phyloP scores from a whole-genome alignment of 2,797 vertebrate species.

The Carduelis carduelis region DNA sequence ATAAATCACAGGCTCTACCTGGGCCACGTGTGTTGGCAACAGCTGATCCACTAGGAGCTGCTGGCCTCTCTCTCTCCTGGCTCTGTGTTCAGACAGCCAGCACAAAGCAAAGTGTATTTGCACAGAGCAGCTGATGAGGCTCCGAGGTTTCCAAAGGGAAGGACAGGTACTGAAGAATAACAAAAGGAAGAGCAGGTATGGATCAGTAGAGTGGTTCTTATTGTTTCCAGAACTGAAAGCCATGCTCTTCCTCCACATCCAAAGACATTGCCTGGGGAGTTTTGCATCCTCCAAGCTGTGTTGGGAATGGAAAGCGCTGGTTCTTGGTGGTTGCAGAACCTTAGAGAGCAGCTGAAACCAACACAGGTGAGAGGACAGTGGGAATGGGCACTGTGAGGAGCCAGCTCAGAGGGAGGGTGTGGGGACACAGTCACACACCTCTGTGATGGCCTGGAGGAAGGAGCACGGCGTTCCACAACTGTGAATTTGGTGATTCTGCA shows the following conservation, averaged over 20 bases:
- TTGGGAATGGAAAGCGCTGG: not conserved
- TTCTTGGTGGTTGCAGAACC: not conserved
- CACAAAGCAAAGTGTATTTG: not conserved
- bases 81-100: not conserved
- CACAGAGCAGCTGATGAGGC: not conserved
- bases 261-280: not conserved
- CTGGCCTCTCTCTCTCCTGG: not conserved
- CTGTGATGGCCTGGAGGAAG: not conserved
- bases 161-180: not conserved
- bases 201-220: not conserved
- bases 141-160: not conserved
- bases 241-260: not conserved
- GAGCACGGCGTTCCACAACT: accelerated
- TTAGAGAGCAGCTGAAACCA: not conserved
- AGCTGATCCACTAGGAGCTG: not conserved
- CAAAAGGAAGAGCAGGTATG: not conserved
- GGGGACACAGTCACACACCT: not conserved
- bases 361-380: accelerated
- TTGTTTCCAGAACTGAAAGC: not conserved
- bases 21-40: not conserved
- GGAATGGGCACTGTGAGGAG: accelerated
- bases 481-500: not conserved
- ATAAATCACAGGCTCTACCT: constrained; percentile 7
- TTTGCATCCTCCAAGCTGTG: not conserved
- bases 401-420: accelerated